Conservation (phyloP, 1,140 invertebrate genomes). For the Hycleus phaleratus region DNA sequence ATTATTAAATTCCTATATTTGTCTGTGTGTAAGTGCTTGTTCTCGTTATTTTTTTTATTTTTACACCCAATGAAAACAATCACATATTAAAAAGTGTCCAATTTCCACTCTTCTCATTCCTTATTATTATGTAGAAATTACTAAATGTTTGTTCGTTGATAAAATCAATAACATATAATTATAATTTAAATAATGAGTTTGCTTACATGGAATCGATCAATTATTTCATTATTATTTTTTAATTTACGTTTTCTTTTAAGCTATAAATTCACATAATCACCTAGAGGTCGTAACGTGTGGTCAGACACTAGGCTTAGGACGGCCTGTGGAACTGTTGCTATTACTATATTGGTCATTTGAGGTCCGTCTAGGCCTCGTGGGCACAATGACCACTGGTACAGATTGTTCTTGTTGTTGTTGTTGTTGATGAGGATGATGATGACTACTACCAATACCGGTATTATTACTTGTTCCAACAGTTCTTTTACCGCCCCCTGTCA, state of each 20-base stretch:
- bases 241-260: constrained; percentile 11
- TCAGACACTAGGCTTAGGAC: constrained; percentile 34
- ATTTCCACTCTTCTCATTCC: constrained; percentile 18
- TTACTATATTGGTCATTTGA: constrained; percentile 20
- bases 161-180: constrained; percentile 3
- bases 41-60: background rate
- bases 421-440: background rate
- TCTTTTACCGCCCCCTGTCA: constrained; percentile 37
- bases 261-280: constrained; percentile 32
- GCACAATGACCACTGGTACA: constrained; percentile 37
- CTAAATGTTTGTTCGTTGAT: constrained; percentile 27
- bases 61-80: constrained; percentile 8
- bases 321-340: constrained; percentile 5
- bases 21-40: background rate
- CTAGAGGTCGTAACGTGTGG: constrained; percentile 31
- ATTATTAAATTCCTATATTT: background rate
- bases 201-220: constrained; percentile 1
- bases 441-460: background rate
- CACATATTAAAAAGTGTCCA: constrained; percentile 30
- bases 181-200: constrained; percentile 8
- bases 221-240: background rate
- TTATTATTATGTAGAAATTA: constrained; percentile 11
- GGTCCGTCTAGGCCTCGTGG: constrained; percentile 23
- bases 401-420: constrained; percentile 19
- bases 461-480: background rate